Percentiles rank a stretch among this genome's conserved stretches.
Conservation (phyloP, 2,113 vertebrate genomes). For the Bubalus kerabau region DNA sequence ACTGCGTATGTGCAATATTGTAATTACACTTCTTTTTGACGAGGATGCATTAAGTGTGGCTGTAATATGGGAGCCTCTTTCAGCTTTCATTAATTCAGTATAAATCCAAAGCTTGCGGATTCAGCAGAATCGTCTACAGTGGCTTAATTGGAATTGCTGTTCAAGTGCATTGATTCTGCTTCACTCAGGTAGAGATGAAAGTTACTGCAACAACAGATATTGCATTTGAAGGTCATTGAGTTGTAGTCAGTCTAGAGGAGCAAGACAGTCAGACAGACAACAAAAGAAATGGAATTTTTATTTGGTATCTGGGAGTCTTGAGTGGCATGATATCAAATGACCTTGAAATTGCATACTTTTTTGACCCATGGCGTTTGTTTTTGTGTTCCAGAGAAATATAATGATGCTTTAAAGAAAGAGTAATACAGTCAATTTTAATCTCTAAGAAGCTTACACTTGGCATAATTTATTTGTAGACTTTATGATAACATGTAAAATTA, state of each 20-base stretch:
- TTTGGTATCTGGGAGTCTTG: background rate
- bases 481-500: background rate
- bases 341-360: slow-evolving; percentile 33
- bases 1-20: background rate
- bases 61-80: slow-evolving; percentile 36
- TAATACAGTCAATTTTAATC: background rate
- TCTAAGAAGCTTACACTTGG: background rate
- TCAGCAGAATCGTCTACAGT: slow-evolving; percentile 17
- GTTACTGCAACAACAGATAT: background rate
- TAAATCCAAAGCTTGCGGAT: slow-evolving; percentile 56
- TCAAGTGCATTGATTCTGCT: slow-evolving; percentile 43
- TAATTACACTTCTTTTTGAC: slow-evolving; percentile 29
- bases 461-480: background rate
- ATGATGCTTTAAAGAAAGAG: slow-evolving; percentile 3
- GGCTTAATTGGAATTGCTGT: slow-evolving; percentile 57
- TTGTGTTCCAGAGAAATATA: slow-evolving; percentile 14
- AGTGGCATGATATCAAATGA: background rate
- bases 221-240: slow-evolving; percentile 53
- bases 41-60: slow-evolving; percentile 6
- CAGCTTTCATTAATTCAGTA: slow-evolving; percentile 63
- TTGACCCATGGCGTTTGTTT: background rate
- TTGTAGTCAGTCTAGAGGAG: background rate
- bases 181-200: slow-evolving; percentile 59
- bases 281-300: slow-evolving; percentile 31
- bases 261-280: background rate